A percentile compares a stretch with the other conserved stretches of the same genome.
Conservation (phyloP, 2,797 vertebrate genomes). For the Alfaro cultratus region DNA sequence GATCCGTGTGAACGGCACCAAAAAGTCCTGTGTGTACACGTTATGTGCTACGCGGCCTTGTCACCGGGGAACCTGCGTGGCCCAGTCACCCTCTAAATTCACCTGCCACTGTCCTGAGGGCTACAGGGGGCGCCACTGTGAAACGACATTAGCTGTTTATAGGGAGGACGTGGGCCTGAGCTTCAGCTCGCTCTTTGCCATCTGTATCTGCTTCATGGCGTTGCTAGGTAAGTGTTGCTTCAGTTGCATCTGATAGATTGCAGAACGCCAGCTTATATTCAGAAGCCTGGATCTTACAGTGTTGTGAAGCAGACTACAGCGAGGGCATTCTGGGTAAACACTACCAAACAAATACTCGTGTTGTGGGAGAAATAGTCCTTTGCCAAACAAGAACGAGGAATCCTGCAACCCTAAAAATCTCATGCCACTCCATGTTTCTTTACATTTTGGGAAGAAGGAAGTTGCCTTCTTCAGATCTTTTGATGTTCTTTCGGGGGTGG, state of each 20-base stretch:
- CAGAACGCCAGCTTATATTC: background rate
- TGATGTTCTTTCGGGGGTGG: too few species aligned
- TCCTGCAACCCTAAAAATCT: too few species aligned
- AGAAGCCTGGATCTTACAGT: background rate
- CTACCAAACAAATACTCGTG: too few species aligned
- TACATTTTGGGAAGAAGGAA: background rate
- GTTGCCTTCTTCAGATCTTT: background rate
- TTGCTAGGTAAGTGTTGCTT: constrained; percentile 80
- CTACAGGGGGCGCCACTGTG: constrained; percentile 86
- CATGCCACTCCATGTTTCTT: background rate
- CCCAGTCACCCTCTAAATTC: constrained; percentile 86
- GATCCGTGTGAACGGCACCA: constrained; percentile 83
- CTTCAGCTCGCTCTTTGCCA: constrained; percentile 91
- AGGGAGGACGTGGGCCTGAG: constrained; percentile 87
- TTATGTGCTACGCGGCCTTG: constrained; percentile 86
- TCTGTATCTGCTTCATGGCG: constrained; percentile 91
- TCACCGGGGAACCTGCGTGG: constrained; percentile 86
- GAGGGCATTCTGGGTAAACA: too few species aligned
- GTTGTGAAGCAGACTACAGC: background rate
- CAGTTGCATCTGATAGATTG: background rate
- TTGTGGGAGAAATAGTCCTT: too few species aligned
- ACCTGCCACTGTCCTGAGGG: constrained; percentile 88
- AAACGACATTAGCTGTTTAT: constrained; percentile 85
- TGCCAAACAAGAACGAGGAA: too few species aligned
- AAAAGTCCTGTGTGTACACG: constrained; percentile 85